Evolutionary conservation across 1,140 invertebrate species (phyloP).

Genomic region (Papilio polyxenes): DNA sequence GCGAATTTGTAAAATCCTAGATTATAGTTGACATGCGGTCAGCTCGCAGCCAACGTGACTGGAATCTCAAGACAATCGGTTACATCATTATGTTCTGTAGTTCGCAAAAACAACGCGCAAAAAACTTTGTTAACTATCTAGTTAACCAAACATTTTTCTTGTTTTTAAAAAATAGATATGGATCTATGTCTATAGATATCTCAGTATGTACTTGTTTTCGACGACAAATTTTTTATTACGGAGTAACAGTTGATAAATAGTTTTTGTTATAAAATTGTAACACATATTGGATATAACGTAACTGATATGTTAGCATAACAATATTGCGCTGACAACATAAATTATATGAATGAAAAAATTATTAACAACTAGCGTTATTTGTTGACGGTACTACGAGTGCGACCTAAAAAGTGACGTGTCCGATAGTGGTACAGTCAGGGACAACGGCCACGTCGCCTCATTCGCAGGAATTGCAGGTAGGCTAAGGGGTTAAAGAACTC

Average conservation of each 20-base stretch:
- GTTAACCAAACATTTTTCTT: neutral
- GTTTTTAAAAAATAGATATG: neutral
- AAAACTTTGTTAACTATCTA: neutral
- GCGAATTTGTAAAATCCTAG: slow-evolving; percentile 80
- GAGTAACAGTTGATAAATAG: neutral
- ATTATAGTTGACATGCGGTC: slow-evolving; percentile 76
- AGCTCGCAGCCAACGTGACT: slow-evolving; percentile 63
- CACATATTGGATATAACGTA: neutral
- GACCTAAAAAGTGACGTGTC: slow-evolving; percentile 78
- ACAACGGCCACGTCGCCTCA: slow-evolving; percentile 77
- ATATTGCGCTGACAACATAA: slow-evolving; percentile 15
- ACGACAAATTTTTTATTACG: neutral
- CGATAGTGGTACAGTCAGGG: slow-evolving; percentile 74
- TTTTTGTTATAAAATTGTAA: neutral
- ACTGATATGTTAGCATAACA: neutral
- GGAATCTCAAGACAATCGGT: slow-evolving; percentile 57
- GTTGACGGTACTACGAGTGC: slow-evolving; percentile 68
- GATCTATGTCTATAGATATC: too few relatives aligned
- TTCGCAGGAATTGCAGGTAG: slow-evolving; percentile 80
- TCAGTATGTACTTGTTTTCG: neutral
- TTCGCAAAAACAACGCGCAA: slow-evolving; percentile 34
- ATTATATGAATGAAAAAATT: slow-evolving; percentile 33
- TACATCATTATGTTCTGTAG: slow-evolving; percentile 62
- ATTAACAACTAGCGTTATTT: slow-evolving; percentile 41
- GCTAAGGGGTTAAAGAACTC: slow-evolving; percentile 81